Evolutionary conservation across 2,888 invertebrate species (phyloP).

Genomic region (Melanchra persicariae): DNA sequence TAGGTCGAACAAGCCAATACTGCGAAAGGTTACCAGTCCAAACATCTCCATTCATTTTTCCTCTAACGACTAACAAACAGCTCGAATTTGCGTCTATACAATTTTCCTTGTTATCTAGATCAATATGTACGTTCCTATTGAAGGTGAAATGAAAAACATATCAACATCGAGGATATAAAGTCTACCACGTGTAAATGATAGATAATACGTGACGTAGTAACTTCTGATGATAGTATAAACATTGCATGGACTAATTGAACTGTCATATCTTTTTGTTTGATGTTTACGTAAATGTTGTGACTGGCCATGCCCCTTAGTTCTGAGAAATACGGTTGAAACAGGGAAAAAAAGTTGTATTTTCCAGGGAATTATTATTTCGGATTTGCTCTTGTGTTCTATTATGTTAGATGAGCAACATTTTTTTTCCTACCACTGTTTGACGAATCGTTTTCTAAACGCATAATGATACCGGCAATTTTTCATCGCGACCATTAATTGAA

Average conservation of each 20-base stretch:
- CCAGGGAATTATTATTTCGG: background rate
- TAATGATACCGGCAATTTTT: background rate
- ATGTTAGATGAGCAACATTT: background rate
- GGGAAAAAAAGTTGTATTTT: constrained; percentile 4
- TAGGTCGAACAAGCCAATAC: constrained; percentile 36
- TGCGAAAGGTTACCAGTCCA: constrained; percentile 17
- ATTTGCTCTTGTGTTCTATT: constrained; percentile 12
- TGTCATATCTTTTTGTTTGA: constrained; percentile 25
- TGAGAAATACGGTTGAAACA: background rate
- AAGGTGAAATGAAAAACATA: constrained; percentile 57
- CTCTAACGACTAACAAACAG: constrained; percentile 8
- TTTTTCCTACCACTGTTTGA: background rate
- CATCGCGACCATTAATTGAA: background rate
- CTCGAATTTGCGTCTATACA: background rate
- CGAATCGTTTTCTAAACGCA: background rate
- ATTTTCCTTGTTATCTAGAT: constrained; percentile 11
- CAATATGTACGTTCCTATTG: constrained; percentile 20
- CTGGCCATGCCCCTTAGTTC: background rate
- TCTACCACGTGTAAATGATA: constrained; percentile 38
- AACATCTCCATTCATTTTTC: constrained; percentile 19
- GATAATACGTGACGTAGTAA: constrained; percentile 37
- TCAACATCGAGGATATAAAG: background rate
- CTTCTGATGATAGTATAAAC: constrained; percentile 27
- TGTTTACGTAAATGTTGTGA: constrained; percentile 19
- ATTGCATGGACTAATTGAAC: constrained; percentile 43